Percentiles rank a stretch among this genome's conserved stretches.
Evolutionary conservation across 2,797 vertebrate species (phyloP).

Genomic region (Urocyon cinereoargenteus): DNA sequence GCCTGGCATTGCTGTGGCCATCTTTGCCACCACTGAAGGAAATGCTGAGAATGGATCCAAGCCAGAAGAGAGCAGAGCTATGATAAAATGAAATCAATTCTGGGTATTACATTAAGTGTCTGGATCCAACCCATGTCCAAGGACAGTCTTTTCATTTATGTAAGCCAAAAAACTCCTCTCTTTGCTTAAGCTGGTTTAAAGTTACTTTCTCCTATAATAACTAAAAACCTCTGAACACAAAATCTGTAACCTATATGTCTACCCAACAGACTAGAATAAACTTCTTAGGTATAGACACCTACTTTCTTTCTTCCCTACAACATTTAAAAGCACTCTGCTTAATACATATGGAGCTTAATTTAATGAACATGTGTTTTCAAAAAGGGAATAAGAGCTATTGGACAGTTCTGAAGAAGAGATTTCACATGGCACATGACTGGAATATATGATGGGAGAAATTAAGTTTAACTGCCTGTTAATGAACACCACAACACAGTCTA

Average conservation of each 20-base stretch:
- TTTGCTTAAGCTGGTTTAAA: conserved; percentile 30
- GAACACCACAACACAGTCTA: not conserved
- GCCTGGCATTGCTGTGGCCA: not conserved
- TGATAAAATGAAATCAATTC: not conserved
- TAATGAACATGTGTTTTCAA: conserved; percentile 23
- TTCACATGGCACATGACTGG: not conserved
- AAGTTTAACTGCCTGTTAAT: not conserved
- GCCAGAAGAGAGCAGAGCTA: conserved; percentile 8
- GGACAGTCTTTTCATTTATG: not conserved
- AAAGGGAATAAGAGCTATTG: not conserved
- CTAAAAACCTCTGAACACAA: not conserved
- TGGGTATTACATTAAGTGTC: not conserved
- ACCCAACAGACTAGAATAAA: conserved; percentile 3
- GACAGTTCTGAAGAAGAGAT: not conserved
- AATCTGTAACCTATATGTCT: not conserved
- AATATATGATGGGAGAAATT: not conserved
- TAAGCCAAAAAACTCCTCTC: not conserved
- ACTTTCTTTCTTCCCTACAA: not conserved
- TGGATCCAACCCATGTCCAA: conserved; percentile 18
- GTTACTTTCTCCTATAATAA: conserved; percentile 22
- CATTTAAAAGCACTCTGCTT: conserved; percentile 30
- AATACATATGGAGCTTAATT: conserved; percentile 28
- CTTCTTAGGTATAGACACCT: not conserved
- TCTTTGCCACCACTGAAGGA: not conserved
- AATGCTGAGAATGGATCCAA: conserved; percentile 11